A percentile compares a stretch with the other conserved stretches of the same genome.
phyloP scores from a whole-genome alignment of 2,888 invertebrate genomes.

The Synergus umbraculus region DNA sequence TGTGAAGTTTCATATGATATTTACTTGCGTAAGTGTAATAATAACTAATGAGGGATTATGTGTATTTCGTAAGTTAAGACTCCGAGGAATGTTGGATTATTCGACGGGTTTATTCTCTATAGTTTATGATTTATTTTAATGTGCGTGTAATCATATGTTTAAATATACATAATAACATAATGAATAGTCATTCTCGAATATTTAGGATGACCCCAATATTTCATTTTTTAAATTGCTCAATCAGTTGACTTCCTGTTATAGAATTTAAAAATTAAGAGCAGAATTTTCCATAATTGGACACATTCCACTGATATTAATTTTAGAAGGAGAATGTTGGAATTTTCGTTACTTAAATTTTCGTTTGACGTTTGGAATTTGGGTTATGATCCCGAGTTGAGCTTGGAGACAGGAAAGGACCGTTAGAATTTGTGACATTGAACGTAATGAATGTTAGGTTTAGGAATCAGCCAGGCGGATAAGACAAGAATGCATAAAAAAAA shows the following conservation, averaged over 20 bases:
- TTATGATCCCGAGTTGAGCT: not conserved
- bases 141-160: conserved; percentile 11
- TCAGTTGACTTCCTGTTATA: no score
- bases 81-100: not conserved
- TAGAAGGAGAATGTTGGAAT: not conserved
- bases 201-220: no score
- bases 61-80: not conserved
- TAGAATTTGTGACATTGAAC: not conserved
- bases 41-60: conserved; percentile 18
- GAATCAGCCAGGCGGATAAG: not conserved
- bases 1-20: not conserved
- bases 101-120: conserved; percentile 25
- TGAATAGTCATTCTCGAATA: no score
- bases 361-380: conserved; percentile 2
- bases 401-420: not conserved
- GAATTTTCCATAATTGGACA: conserved; percentile 34
- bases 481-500: not conserved
- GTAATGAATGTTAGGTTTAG: not conserved
- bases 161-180: not conserved
- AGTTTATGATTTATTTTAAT: conserved; percentile 6
- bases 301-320: not conserved
- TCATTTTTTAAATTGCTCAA: no score
- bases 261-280: conserved; percentile 35
- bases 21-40: conserved; percentile 11
- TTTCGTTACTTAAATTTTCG: not conserved